Conservation (phyloP, 2,113 vertebrate species). For the Amia ocellicauda region DNA sequence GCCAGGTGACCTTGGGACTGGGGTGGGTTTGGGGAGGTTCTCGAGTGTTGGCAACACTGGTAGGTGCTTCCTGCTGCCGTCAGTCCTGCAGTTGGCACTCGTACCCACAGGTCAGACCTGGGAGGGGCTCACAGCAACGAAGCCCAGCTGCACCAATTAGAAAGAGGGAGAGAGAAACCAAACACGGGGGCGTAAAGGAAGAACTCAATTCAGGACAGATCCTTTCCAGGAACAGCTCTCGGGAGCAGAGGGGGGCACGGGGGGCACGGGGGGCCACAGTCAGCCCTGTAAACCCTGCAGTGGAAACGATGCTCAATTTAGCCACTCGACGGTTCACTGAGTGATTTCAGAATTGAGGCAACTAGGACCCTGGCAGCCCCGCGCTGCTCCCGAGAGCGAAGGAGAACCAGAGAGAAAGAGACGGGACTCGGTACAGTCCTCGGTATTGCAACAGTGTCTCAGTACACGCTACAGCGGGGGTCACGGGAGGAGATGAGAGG, state of each 20-base stretch:
- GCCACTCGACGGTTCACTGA: no score
- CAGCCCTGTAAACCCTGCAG: no score
- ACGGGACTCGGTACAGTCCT: conserved; percentile 61
- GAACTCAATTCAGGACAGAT: conserved; percentile 12
- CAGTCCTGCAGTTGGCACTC: conserved; percentile 33
- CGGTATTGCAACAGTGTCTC: conserved; percentile 66
- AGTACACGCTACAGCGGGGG: conserved; percentile 62
- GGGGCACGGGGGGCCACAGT: no score
- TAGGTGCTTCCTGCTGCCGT: not conserved
- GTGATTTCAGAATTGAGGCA: no score
- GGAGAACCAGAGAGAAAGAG: not conserved
- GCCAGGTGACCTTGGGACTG: no score
- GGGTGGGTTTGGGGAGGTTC: conserved; percentile 21
- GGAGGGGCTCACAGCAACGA: conserved; percentile 36
- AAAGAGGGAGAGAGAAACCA: conserved; percentile 6
- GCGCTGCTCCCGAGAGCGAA: no score
- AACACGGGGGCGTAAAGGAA: conserved; percentile 18
- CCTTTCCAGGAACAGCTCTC: no score
- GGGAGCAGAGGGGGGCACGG: no score
- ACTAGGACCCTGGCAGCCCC: no score
- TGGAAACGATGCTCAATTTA: no score
- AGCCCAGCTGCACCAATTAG: conserved; percentile 34
- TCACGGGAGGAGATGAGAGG: conserved; percentile 46
- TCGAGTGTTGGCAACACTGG: conserved; percentile 12
- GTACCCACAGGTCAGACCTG: conserved; percentile 52